Base-by-base conservation (phyloP, 2,797 vertebrate genomes). In the Pseudochirops cupreus region DNA sequence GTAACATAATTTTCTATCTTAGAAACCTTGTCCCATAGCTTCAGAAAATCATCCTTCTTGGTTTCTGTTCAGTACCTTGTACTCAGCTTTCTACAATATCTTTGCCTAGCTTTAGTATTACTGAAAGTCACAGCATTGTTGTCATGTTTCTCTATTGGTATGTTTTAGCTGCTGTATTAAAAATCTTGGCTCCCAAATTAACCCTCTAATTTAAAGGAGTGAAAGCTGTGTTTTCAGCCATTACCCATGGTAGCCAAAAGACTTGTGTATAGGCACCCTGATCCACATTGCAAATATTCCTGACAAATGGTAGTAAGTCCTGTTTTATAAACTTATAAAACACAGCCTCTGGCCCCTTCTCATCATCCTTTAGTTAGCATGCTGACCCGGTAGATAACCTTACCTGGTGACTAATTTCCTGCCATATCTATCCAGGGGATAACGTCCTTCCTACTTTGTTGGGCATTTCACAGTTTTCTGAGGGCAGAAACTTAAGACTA, bases 1-100 rank as follows among this genome's bases (percentile, higher is more conserved):
- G 29, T n/a, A 46, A 16, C 82, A 62, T 92, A 46, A n/a, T 59
- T 95, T 95, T 93, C 56, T 33, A 50, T 74, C 16, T n/a, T 74
- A 74, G 1, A 74, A 62, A 62, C 13, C 10, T 74, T n/a, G 16
- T n/a, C 31, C 5, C 16, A 12, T n/a, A n/a, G 62, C 31, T 67
- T n/a, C 33, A 33, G 33, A n/a, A 67, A 67, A 67, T 13, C 31
- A 4, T n/a, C 33, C 62, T 39, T 74, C 14, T 74, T 7, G 6
- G 33, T 5, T 62, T 62, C 31, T 33, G 4, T 62, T 62, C 31
- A 62, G 29, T 33, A 13, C 12, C 14, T 33, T 33, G 11, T 62
- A 1, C 33, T 74, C 33, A n/a, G 33, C 14, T n/a, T 39, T 74
- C 62, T 74, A 2, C 13, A 62, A 1, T 14, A 13, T 29, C 29